Base-by-base conservation (phyloP, 2,797 vertebrate species). In the Chaenodraco wilsoni region DNA sequence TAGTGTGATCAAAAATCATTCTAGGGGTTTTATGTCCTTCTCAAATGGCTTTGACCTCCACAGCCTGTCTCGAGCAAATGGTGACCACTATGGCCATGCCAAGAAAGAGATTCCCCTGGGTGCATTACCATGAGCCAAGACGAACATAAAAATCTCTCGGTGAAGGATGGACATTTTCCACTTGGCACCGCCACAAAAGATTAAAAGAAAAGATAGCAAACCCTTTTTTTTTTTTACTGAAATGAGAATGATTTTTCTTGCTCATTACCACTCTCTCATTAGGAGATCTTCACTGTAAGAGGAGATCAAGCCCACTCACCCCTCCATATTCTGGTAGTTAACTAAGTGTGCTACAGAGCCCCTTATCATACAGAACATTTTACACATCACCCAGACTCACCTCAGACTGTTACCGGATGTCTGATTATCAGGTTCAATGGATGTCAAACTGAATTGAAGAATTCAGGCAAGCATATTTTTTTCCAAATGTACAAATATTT, bases 21-120 rank as follows among this genome's bases (percentile, higher is more conserved):
- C 66, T 60, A 72, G 72, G 82, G 84, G 74, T 90, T 90, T 90
- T 89, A 90, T 91, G 86, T 90, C 91, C 90, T 92, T 89, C 88
- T 90, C 78, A 89, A 91, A 92, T 91, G 89, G 92, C 90, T 93
- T 90, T 94, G 91, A 93, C 92, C 92, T 92, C 87, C 78, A 84
- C 78, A 84, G 84, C 81, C 86, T 63, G 71, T 90, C 82, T 86
- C 77, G 84, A 65, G 89, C 89, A 91, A 93, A 91, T 83, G 88
- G 88, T 92, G 86, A 91, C 90, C 90, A 88, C 88, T 76, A 78
- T 79, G 82, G 87, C 87, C 87, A 89, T 87, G 91, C 91, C 91
- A 94, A 91, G 92, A 85, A 82, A 91, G 79, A 85, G 55, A 48
- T 79, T 84, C 84, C 86, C 85, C 79, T 31, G 72, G 86, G 86